A percentile compares a stretch with the other conserved stretches of the same genome.
phyloP scores from a whole-genome alignment of 2,888 invertebrate species.

The Theretra japonica region DNA sequence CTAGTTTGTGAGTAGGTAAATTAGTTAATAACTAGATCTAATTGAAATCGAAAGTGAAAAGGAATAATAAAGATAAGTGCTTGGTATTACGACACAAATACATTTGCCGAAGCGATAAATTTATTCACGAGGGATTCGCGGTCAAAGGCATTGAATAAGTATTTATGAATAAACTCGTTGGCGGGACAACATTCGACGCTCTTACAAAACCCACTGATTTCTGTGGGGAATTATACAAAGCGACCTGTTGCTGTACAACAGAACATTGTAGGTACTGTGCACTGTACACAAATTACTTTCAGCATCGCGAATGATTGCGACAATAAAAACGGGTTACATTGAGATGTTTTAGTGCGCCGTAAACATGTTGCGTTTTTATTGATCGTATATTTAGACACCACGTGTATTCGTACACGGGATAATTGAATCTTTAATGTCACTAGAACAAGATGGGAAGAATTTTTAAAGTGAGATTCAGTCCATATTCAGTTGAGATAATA shows the following conservation, averaged over 20 bases:
- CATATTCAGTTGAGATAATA: no score
- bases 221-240: neutral
- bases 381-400: slow-evolving; percentile 10
- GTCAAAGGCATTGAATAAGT: neutral
- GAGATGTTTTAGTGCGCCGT: slow-evolving; percentile 23
- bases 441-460: neutral
- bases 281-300: slow-evolving; percentile 4
- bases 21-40: no score
- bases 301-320: slow-evolving; percentile 17
- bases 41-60: no score
- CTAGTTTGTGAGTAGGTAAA: no score
- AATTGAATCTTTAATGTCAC: slow-evolving; percentile 21
- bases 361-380: slow-evolving; percentile 19
- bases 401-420: neutral
- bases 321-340: slow-evolving; percentile 10
- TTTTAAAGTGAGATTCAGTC: no score
- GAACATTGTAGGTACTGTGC: neutral
- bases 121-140: no score
- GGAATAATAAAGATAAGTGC: no score
- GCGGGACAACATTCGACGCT: neutral
- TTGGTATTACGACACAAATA: no score
- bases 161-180: neutral
- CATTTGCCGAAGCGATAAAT: no score
- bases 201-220: neutral
- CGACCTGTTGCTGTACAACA: neutral